Base-by-base conservation (phyloP, 2,888 invertebrate genomes). In the Apocheima hispidaria region DNA sequence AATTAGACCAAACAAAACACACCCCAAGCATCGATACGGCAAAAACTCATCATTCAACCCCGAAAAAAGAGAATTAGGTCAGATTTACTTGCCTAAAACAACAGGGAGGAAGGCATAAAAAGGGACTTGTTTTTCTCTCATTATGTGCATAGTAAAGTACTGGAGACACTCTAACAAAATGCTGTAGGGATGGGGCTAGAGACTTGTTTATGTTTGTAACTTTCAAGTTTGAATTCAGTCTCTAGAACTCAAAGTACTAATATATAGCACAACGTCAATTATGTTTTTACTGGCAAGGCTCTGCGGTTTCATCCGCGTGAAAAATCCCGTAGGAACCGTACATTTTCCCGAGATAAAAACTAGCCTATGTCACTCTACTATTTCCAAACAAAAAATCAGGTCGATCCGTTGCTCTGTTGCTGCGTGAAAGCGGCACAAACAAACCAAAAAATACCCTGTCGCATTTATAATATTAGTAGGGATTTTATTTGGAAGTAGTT, bases 1-100 rank as follows among this genome's bases (percentile, higher is more conserved):
- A n/a, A 28, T 33, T 6, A 28, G 18, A 9, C 28, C 52, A 53
- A 41, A 62, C 36, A 52, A 40, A 40, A 46, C 44, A 46, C 33
- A 50, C 41, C 21, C 36, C 38, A 16, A 35, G 43, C 33, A 61
- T 62, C 56, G 48, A 56, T 62, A 56, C 52, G 14, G 23, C 44
- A 9, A 21, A 28, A 38, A 52, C 41, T 48, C 51, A 61, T 62
- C 52, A 36, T 48, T 61, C 50, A 60, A 49, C 52, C 48, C 28
- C 46, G 21, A 48, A 56, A 60, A 60, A 60, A 60, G 28, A 12
- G 56, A 62, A 62, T 54, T 53, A 58, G 58, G 57, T 57, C 60
- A 58, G 51, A 58, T 60, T 62, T 60, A 46, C 57, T 63, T 54
- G 53, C 62, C 63, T 66, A 60, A 66, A 63, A 62, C 62, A 63